Base-by-base conservation (phyloP, 2,113 vertebrate genomes). In the Larimichthys polyactis region DNA sequence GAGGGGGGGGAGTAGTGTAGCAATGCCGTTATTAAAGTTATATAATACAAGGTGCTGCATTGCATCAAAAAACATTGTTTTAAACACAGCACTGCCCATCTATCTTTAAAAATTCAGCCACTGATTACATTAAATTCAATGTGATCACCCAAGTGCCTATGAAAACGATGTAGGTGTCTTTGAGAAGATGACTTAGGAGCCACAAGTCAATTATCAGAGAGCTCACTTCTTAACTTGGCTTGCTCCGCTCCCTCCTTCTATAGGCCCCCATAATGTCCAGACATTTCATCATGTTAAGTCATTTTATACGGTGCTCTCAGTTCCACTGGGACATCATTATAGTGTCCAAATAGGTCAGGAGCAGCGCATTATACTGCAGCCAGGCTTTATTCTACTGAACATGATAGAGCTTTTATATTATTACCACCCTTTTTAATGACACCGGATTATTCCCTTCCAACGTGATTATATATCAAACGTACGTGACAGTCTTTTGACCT, bases 271-370 rank as follows among this genome's bases (percentile, higher is more conserved):
- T 67, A 75, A 79, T 16, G 75, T 83, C 75, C 70, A 80, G 69
- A 66, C 66, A 52, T 87, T 79, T 81, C 77, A 79, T 63, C 51
- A 71, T 79, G 78, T 90, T 75, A 75, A 76, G 32, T 89, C 40
- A 64, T 90, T 79, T 79, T 68, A 74, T 58, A 70, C 55, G 67
- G 71, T 70, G 55, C 69, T 83, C 52, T 70, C 29, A 44, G 75
- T 19, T 88, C 93, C 83, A 64, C 78, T 59, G 92, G 85, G 92
- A 89, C 58, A 62, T 89, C 87, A 91, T 92, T 91, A 91, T 51
- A 87, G 66, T 75, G 76, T 82, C 89, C 87, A 92, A 89, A 92
- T 87, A 89, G 85, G 84, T 91, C 88, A 90, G 69, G 40, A 78
- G 69, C 29, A 78, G 46, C 36, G 81, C 80, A 87, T 87, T 84